These are phyloP conservation scores for Eledone cirrhosa DNA, from an alignment of 2,888 invertebrate genomes.

Conservation along the genomic window DNA sequence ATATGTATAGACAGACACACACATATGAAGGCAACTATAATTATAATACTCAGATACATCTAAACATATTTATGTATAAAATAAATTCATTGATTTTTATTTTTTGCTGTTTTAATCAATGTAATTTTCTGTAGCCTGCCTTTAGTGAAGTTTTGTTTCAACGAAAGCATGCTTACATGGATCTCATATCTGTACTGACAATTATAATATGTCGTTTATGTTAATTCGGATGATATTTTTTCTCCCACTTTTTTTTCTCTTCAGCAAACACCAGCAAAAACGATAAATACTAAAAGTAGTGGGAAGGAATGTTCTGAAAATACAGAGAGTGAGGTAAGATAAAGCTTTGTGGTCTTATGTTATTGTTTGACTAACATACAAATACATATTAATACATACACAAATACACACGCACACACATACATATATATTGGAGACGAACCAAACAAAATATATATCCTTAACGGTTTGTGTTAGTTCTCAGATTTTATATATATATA, in stretches of 20 bases:
- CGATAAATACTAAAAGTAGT: constrained; percentile 49
- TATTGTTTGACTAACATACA: background rate
- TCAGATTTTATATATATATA: too few species aligned
- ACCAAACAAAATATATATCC: too few species aligned
- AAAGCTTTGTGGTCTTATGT: background rate
- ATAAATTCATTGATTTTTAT: background rate
- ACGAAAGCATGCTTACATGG: background rate
- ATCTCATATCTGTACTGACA: background rate
- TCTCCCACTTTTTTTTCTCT: constrained; percentile 24
- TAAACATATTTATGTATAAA: background rate
- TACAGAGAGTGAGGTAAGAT: constrained; percentile 58
- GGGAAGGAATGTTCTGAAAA: constrained; percentile 58
- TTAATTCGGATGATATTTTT: background rate
- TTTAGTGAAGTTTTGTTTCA: too few species aligned
- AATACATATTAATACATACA: too few species aligned
- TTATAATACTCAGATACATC: background rate
- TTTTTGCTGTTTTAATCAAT: background rate
- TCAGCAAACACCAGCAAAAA: constrained; percentile 55
- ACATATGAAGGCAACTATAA: background rate
- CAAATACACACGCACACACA: too few species aligned
- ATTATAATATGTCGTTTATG: constrained; percentile 16
- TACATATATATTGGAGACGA: too few species aligned
- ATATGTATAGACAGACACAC: background rate
- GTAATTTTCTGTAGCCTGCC: background rate
- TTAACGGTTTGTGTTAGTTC: too few species aligned